Conservation (phyloP, 2,797 vertebrate genomes). For the Petrocephalus schoutedeni region DNA sequence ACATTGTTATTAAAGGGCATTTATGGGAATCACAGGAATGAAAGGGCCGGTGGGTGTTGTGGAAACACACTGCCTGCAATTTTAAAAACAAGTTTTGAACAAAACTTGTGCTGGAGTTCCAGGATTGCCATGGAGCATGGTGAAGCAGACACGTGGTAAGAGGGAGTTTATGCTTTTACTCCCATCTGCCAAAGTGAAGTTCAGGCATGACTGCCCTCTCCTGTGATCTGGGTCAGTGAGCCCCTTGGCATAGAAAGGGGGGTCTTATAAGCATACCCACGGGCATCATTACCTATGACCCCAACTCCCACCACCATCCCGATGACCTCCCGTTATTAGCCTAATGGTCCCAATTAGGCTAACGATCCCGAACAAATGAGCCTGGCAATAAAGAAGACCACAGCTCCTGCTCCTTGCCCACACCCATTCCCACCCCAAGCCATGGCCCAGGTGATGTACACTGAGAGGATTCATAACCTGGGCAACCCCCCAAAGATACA, state of each 20-base stretch:
- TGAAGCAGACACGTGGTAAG: background rate
- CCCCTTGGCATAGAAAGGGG: slow-evolving; percentile 52
- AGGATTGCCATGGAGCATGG: background rate
- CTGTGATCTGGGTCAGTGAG: slow-evolving; percentile 35
- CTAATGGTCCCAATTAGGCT: slow-evolving; percentile 58
- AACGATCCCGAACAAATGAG: slow-evolving; percentile 65
- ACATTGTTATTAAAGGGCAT: background rate
- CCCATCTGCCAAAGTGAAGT: background rate
- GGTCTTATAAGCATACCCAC: slow-evolving; percentile 56
- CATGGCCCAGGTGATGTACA: background rate
- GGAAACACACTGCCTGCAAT: background rate
- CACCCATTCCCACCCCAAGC: background rate
- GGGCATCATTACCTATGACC: slow-evolving; percentile 59
- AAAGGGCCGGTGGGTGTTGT: background rate
- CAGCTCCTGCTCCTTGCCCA: background rate
- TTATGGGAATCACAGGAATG: background rate
- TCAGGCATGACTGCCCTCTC: background rate
- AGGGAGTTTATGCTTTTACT: background rate
- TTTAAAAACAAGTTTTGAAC: background rate
- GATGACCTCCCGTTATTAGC: slow-evolving; percentile 60
- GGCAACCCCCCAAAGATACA: background rate
- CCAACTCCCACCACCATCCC: slow-evolving; percentile 44
- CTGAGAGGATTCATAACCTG: background rate
- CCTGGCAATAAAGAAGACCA: background rate
- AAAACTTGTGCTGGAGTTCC: background rate